Conservation (phyloP, 2,113 vertebrate genomes). For the Oriolus oriolus region DNA sequence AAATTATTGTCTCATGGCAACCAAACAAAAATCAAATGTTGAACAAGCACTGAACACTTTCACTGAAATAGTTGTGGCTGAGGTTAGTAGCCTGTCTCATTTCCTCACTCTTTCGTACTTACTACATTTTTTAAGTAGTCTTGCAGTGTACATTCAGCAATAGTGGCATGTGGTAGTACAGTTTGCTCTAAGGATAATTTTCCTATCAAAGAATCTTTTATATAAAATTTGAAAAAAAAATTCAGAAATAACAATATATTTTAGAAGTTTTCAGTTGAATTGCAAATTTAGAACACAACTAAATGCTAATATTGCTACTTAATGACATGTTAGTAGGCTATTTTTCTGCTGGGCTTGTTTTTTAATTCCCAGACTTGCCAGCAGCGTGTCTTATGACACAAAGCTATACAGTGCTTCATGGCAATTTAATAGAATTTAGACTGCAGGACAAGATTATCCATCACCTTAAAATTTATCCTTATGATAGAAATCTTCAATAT, state of each 20-base stretch:
- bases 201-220: neutral
- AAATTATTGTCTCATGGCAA: slow-evolving; percentile 91
- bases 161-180: neutral
- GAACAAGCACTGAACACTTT: slow-evolving; percentile 89
- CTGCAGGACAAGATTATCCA: neutral
- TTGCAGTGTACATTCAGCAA: neutral
- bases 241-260: neutral
- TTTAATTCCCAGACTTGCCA: neutral
- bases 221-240: neutral
- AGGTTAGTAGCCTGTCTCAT: slow-evolving; percentile 76
- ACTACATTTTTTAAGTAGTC: neutral
- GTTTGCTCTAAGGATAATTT: neutral
- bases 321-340: neutral
- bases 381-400: accelerated
- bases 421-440: neutral
- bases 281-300: neutral
- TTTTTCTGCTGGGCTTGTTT: neutral
- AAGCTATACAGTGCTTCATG: neutral
- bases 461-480: neutral
- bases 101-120: neutral
- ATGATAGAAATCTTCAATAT: neutral
- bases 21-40: slow-evolving; percentile 88
- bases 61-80: slow-evolving; percentile 87
- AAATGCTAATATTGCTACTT: neutral
- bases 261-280: neutral